These are phyloP conservation scores for Halcyon badia DNA, from an alignment of 2,797 vertebrate species.

Conservation along the genomic window DNA sequence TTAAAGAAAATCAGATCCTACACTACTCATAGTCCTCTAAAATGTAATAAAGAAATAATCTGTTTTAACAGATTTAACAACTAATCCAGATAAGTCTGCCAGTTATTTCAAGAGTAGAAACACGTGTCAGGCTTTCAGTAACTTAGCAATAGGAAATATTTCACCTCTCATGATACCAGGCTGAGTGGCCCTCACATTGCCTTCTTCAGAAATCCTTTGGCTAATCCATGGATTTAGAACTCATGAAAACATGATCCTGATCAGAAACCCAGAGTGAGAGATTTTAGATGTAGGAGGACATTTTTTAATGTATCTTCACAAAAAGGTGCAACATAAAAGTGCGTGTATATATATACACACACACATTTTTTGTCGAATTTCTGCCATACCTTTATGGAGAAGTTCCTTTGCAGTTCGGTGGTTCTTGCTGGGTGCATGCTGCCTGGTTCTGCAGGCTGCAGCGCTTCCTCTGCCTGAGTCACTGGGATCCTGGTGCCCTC, in stretches of 20 bases:
- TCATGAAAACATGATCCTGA: neutral
- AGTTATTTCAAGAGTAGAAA: neutral
- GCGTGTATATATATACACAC: too few relatives aligned
- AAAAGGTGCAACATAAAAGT: neutral
- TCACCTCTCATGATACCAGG: neutral
- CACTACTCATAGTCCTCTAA: neutral
- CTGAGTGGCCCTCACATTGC: neutral
- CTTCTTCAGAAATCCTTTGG: neutral
- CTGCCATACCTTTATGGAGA: neutral
- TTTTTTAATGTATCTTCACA: neutral
- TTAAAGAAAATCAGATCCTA: neutral
- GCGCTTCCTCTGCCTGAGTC: neutral
- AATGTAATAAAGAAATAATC: neutral
- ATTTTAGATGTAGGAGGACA: neutral
- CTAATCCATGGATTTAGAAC: neutral
- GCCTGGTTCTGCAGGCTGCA: rapidly evolving
- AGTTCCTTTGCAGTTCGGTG: neutral
- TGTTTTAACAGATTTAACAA: neutral
- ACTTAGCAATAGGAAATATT: neutral
- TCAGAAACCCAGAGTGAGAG: neutral
- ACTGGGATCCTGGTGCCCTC: conserved; percentile 38
- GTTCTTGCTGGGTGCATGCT: rapidly evolving
- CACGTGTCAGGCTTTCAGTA: neutral
- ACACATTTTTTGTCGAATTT: neutral
- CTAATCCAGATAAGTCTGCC: neutral